Evolutionary conservation across 2,888 invertebrate species (phyloP), one percentile per base, ranked within the genome.

Genomic region (Nebria brevicollis): DNA sequence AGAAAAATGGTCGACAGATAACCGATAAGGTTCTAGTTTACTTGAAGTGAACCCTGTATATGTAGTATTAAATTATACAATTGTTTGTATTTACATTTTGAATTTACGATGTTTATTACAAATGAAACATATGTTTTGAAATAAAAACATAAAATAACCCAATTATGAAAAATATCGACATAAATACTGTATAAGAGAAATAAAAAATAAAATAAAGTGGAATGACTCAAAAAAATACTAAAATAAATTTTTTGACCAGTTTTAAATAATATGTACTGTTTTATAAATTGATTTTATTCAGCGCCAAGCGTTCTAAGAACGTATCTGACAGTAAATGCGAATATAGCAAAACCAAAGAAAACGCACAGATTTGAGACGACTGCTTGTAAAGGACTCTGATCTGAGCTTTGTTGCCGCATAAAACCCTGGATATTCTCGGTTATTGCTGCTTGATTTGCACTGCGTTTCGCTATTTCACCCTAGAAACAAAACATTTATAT

Each of bases 301-400:
- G 92, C 92, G 86, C 93, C 93, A 88, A 94, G 93, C 87, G 93
- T 95, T 88, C 94, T 93, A 89, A 97, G 91, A 84, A 98, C 97
- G 91, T 96, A 97, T 92, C 97, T 97, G 83, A 98, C 98, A 88
- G 95, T 95, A 87, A 95, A 96, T 74, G 97, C 97, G 89, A 98
- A 97, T 84, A 95, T 95, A 84, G 96, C 96, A 90, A 98, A 96
- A 84, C 97, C 96, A 84, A 97, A 92, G 83, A 98, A 92, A 85
- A 98, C 96, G 89, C 95, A 93, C 85, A 97, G 91, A 90, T 98
- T 98, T 84, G 96, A 95, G 86, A 97, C 90, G 84, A 96, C 94
- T 86, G 94, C 94, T 86, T 95, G 93, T 89, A 95, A 91, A 85
- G 93, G 93, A 85, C 94, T 94, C 85, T 94, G 92, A 85, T 93